These are phyloP conservation scores for Lordiphosa andalusiaca DNA, from an alignment of 2,888 invertebrate genomes.

Conservation along the genomic window DNA sequence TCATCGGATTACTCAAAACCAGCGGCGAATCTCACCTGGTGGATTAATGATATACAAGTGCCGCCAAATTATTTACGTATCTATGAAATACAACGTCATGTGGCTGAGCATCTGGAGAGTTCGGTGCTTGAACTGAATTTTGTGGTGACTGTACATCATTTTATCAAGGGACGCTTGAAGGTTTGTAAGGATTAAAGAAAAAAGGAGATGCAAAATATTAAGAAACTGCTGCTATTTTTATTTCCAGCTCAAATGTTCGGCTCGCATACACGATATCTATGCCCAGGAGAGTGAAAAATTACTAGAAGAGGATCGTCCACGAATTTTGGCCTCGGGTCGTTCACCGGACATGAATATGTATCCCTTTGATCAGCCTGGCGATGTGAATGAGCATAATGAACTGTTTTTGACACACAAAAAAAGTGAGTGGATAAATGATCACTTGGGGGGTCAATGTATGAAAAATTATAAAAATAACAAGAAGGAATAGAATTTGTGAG, in stretches of 20 bases:
- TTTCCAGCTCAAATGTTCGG: constrained; percentile 77
- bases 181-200: constrained; percentile 40
- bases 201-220: background rate
- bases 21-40: constrained; percentile 83
- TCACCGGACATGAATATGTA: constrained; percentile 79
- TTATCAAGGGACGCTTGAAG: constrained; percentile 78
- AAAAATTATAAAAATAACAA: too few species aligned
- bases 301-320: constrained; percentile 79
- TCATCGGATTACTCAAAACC: constrained; percentile 82
- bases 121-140: constrained; percentile 78
- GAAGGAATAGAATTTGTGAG: too few species aligned
- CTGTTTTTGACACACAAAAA: constrained; percentile 77
- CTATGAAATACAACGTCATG: constrained; percentile 77
- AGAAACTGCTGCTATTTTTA: background rate
- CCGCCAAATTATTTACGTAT: constrained; percentile 71
- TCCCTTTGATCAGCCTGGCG: constrained; percentile 77
- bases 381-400: constrained; percentile 77
- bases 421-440: constrained; percentile 67
- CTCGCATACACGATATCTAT: constrained; percentile 79
- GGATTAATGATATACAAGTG: constrained; percentile 81
- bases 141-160: constrained; percentile 77
- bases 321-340: constrained; percentile 79
- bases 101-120: constrained; percentile 77
- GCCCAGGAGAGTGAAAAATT: constrained; percentile 78
- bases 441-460: too few species aligned